phyloP scores from a whole-genome alignment of 2,888 invertebrate genomes.

The Phortica okadai region DNA sequence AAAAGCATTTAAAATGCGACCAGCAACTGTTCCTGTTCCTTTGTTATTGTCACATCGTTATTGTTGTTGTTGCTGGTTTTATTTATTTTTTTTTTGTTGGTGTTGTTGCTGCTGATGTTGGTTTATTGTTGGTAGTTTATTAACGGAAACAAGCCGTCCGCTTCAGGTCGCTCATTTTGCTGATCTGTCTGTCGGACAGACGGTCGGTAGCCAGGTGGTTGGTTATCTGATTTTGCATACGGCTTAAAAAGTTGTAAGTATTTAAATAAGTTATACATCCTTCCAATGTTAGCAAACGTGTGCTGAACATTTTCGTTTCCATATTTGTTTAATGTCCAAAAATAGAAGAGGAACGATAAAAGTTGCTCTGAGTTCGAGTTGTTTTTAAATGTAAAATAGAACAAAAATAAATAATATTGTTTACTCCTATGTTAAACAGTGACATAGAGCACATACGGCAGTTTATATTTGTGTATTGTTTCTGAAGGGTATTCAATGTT shows the following conservation, averaged over 20 bases:
- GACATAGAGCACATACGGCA: no score
- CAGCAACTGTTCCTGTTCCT: conserved; percentile 36
- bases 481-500: no score
- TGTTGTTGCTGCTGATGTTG: conserved; percentile 38
- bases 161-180: conserved; percentile 40
- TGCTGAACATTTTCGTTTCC: no score
- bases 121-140: conserved; percentile 49
- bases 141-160: conserved; percentile 47
- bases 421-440: no score
- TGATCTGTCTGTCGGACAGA: neutral
- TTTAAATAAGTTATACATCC: no score
- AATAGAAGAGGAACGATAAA: no score
- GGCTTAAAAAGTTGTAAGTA: no score
- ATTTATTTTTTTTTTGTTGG: neutral
- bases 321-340: no score
- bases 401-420: no score
- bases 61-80: conserved; percentile 33
- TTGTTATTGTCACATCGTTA: conserved; percentile 28
- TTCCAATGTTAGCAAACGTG: neutral
- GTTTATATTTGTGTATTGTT: no score
- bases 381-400: no score
- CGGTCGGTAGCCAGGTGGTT: conserved; percentile 40
- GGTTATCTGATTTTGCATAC: conserved; percentile 35
- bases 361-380: neutral
- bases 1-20: conserved; percentile 71